Evolutionary conservation across 2,113 vertebrate species (phyloP).

Genomic region (Pedionomus torquatus): DNA sequence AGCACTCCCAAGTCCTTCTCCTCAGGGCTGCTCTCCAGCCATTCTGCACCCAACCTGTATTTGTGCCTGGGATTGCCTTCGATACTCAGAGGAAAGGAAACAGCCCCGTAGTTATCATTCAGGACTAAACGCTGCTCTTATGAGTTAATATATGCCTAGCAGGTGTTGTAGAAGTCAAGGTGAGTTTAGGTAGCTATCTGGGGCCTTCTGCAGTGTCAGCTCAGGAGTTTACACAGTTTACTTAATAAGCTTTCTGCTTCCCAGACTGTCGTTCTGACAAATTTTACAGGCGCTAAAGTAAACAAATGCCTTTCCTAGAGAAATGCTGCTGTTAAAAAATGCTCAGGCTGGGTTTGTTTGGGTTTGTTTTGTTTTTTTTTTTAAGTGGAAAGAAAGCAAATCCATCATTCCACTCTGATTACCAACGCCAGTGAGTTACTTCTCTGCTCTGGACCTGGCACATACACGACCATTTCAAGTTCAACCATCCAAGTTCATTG

Average conservation of each 20-base stretch:
- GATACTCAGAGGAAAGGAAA: no score
- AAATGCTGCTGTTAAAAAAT: constrained; percentile 17
- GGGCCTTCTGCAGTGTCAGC: no score
- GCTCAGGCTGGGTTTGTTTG: neutral
- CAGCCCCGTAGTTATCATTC: no score
- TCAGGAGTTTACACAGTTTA: no score
- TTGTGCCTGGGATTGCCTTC: no score
- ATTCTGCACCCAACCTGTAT: no score
- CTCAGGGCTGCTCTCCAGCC: no score
- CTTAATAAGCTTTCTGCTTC: constrained; percentile 56
- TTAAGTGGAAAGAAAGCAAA: neutral
- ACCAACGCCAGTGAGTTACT: neutral
- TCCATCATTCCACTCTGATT: neutral
- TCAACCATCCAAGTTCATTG: neutral
- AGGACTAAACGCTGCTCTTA: no score
- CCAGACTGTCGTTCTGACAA: neutral
- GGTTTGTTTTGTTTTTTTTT: neutral
- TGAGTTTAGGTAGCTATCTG: no score
- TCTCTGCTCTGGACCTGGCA: neutral
- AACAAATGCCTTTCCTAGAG: constrained; percentile 45
- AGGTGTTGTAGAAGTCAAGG: no score
- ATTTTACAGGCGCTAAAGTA: constrained; percentile 34
- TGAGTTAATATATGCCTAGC: no score
- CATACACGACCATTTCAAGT: neutral
- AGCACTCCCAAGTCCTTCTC: no score